Percentiles rank a stretch among this genome's conserved stretches.
Evolutionary conservation across 1,140 invertebrate species (phyloP).

Genomic region (Prorops nasuta): DNA sequence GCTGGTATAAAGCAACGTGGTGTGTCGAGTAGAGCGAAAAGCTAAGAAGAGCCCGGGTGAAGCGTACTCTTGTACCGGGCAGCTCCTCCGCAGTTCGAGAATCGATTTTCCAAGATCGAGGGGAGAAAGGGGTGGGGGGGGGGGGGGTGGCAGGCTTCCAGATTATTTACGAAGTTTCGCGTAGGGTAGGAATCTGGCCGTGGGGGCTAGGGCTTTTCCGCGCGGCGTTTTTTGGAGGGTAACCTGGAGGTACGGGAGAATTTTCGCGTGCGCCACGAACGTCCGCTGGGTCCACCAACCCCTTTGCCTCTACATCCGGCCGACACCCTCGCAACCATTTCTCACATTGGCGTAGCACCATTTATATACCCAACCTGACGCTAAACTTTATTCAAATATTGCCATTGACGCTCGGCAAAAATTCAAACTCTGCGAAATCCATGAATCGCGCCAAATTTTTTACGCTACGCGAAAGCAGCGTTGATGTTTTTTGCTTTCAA

Average conservation of each 20-base stretch:
- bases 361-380: no score
- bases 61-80: background rate
- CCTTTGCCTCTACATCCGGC: constrained; percentile 32
- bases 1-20: no score
- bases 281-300: constrained; percentile 16
- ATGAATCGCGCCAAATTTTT: no score
- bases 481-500: no score
- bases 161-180: constrained; percentile 36
- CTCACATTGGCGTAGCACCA: constrained; percentile 30
- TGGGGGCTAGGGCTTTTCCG: constrained; percentile 10
- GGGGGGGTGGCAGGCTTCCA: constrained; percentile 17
- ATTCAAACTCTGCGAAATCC: no score
- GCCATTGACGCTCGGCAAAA: no score
- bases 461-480: no score
- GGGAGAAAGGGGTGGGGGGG: background rate
- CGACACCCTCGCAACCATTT: constrained; percentile 30
- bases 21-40: background rate
- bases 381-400: no score
- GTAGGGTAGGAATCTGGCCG: constrained; percentile 1
- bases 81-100: constrained; percentile 5
- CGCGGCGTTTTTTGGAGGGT: constrained; percentile 19
- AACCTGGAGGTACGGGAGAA: constrained; percentile 11
- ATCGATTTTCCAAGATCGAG: constrained; percentile 27
- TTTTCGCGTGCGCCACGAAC: constrained; percentile 16
- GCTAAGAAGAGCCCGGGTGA: constrained; percentile 15